A percentile compares a stretch with the other conserved stretches of the same genome.
These are phyloP conservation scores for Emmelina monodactyla DNA, from an alignment of 2,888 invertebrate genomes.

Conservation along the genomic window DNA sequence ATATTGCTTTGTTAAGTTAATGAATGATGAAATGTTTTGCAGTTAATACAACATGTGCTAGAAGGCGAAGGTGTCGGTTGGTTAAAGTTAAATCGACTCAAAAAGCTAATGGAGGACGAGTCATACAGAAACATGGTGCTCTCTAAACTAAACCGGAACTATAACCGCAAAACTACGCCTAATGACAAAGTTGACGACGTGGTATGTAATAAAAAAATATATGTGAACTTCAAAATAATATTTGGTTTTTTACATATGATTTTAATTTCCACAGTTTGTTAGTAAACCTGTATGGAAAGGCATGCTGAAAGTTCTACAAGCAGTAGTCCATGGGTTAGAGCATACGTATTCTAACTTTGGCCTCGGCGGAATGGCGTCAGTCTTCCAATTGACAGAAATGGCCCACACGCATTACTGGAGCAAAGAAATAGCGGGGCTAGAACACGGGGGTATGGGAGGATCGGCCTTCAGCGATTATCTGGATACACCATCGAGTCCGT, in stretches of 20 bases:
- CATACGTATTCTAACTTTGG: constrained; percentile 93
- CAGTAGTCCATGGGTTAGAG: constrained; percentile 90
- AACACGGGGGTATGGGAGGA: constrained; percentile 62
- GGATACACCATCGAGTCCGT: constrained; percentile 48
- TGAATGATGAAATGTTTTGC: no score
- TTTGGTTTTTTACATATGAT: no score
- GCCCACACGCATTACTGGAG: constrained; percentile 99
- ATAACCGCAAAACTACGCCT: constrained; percentile 91
- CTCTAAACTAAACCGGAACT: constrained; percentile 91
- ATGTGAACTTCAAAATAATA: no score
- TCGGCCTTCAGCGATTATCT: constrained; percentile 34
- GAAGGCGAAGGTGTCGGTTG: constrained; percentile 96
- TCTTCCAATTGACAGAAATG: constrained; percentile 96
- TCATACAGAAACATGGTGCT: constrained; percentile 96
- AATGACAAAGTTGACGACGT: constrained; percentile 98
- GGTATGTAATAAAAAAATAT: no score
- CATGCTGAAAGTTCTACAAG: constrained; percentile 90
- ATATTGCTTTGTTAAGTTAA: no score
- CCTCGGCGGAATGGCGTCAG: constrained; percentile 96
- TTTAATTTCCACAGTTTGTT: constrained; percentile 84
- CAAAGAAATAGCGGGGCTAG: constrained; percentile 74
- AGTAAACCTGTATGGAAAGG: constrained; percentile 95
- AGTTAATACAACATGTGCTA: constrained; percentile 82
- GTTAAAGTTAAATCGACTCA: constrained; percentile 90
- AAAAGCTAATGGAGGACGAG: constrained; percentile 98